phyloP scores from a whole-genome alignment of 2,888 invertebrate genomes.

The Rhamphomyia laevipes region DNA sequence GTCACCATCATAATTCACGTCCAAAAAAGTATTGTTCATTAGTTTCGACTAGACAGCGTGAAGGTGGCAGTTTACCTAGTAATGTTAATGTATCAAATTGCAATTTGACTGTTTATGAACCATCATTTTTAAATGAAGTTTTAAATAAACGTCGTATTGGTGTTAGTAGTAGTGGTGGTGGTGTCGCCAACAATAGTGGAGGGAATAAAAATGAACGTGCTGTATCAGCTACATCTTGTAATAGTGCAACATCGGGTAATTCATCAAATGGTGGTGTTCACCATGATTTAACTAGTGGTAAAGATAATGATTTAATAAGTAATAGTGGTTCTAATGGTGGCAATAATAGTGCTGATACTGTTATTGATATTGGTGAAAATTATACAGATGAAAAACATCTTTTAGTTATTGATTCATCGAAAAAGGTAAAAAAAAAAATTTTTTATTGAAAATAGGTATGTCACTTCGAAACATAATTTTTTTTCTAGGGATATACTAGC shows the following conservation, averaged over 20 bases:
- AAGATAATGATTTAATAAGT: neutral
- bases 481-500: constrained; percentile 13
- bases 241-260: constrained; percentile 5
- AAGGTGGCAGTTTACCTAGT: constrained; percentile 51
- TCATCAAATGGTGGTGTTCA: constrained; percentile 6
- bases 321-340: constrained; percentile 13
- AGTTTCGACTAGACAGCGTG: constrained; percentile 43
- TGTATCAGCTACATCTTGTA: constrained; percentile 7
- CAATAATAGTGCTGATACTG: constrained; percentile 37
- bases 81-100: constrained; percentile 42
- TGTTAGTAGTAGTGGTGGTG: neutral
- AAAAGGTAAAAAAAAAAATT: constrained; percentile 8
- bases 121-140: constrained; percentile 20
- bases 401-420: constrained; percentile 11
- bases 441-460: neutral
- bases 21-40: constrained; percentile 32
- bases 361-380: constrained; percentile 38
- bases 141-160: constrained; percentile 3
- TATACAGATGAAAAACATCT: constrained; percentile 20
- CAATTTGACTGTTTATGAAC: constrained; percentile 19
- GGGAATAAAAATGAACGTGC: constrained; percentile 9
- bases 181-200: neutral
- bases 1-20: constrained; percentile 32
- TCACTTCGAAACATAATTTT: no score
- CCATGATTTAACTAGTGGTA: constrained; percentile 4